Base-by-base conservation (phyloP, 2,797 vertebrate genomes). In the Cheirogaleus major region DNA sequence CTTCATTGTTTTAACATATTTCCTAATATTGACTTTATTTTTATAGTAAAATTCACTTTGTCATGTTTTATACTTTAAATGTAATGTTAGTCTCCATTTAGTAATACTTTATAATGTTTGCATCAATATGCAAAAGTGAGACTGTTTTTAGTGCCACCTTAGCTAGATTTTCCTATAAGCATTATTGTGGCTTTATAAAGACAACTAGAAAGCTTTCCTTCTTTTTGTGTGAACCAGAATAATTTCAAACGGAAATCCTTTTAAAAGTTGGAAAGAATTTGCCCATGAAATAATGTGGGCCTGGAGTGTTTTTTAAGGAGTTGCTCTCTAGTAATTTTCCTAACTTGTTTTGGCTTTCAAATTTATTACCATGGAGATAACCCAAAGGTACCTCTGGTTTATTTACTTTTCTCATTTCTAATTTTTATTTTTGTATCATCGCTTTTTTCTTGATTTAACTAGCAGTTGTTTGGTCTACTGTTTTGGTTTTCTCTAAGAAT, bases 311-410 rank as follows among this genome's bases (percentile, higher is more conserved):
- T 79, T 92, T 72, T 38, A 89, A 67, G 25, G 7, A 73, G 22
- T 25, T 61, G 45, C 12, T 80, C 55, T 95, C 45, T 52, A 38
- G 6, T 84, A 89, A 85, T 55, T 70, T 61, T 88, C 61, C 52
- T 57, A 80, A 81, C 59, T 84, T 94, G 65, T 48, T 90, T 75
- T 91, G 41, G 30, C 27, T 89, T 96, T 93, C 72, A 92, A 85
- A 92, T 89, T 41, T 89, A 86, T 35, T 41, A 45, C 11, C 11
- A 41, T 41, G 61, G 27, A 85, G 22, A 89, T 12, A 75, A 85
- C 25, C 38, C 73, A 81, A 89, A 89, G 35, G 12, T 86, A 50
- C 14, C 43, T 59, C 32, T 81, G 59, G 18, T 70, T 94, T 93
- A 72, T 70, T 93, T 89, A 79, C 6, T 61, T 85, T 82, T 78